A percentile compares a stretch with the other conserved stretches of the same genome.
phyloP scores from a whole-genome alignment of 2,113 vertebrate genomes.

The Xiphorhynchus elegans region DNA sequence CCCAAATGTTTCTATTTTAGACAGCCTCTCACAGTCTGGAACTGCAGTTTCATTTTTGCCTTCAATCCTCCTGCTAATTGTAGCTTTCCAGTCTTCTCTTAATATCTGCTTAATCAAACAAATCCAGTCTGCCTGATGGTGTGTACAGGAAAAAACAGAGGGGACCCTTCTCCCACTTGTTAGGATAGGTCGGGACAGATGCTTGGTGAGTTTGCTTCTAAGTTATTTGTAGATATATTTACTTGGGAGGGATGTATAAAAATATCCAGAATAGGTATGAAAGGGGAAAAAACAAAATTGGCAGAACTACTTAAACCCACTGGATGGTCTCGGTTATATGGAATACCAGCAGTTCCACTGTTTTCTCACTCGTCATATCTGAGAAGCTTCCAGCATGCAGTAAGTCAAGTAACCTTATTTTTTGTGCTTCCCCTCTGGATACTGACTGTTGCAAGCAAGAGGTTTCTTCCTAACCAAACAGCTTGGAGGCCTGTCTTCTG shows the following conservation, averaged over 20 bases:
- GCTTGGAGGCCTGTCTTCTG: neutral
- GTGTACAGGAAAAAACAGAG: neutral
- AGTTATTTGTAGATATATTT: neutral
- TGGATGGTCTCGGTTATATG: neutral
- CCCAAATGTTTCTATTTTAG: neutral
- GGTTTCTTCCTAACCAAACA: neutral
- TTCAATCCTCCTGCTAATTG: slow-evolving; percentile 6
- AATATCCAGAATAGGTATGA: neutral
- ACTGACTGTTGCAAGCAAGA: neutral
- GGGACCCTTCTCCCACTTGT: neutral
- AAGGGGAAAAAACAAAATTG: neutral
- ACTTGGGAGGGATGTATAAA: neutral
- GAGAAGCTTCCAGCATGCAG: neutral
- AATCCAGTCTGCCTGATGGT: neutral
- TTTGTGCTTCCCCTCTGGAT: neutral
- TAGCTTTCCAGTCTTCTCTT: neutral
- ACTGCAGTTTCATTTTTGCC: neutral
- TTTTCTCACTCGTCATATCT: neutral
- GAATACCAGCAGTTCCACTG: neutral
- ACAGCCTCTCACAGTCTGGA: neutral
- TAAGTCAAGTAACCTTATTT: neutral
- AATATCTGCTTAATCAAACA: neutral
- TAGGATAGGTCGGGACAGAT: neutral
- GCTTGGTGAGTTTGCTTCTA: neutral
- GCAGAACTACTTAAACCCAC: neutral